Evolutionary conservation across 2,797 vertebrate species (phyloP), one percentile per base, ranked within the genome.

Genomic region (Spinibarbus caldwelli): DNA sequence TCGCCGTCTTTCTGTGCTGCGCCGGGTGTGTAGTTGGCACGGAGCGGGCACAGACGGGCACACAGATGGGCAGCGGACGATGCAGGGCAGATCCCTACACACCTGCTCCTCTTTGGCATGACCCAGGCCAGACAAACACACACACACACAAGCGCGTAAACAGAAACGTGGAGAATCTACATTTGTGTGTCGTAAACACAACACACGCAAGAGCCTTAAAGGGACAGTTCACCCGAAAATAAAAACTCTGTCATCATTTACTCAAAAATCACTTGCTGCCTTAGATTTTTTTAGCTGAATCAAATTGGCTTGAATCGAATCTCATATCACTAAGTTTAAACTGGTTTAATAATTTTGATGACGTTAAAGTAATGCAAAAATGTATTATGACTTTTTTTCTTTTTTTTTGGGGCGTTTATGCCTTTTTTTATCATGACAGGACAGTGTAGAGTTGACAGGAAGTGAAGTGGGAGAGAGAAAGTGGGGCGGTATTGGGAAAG

Each of bases 61-160:
- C 94, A 93, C 95, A 96, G 95, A 96, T 96, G 95, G 95, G 94
- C 94, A 94, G 91, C 92, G 94, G 94, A 94, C 95, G 93, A 94
- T 47, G 89, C 92, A 90, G 94, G 94, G 94, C 94, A 92, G 94
- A 93, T 88, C 94, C 93, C 91, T 90, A 90, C 94, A 95, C 95
- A 96, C 95, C 95, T 96, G 95, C 94, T 95, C 94, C 93, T 94
- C 89, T 91, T 92, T 95, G 94, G 94, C 94, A 95, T 93, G 41
- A 90, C 91, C 68, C 88, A 80, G 89, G 87, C 90, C 81, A 87
- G 82, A 85, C 85, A 87, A 26, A 49, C 47, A 49, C 47, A 79
- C 73, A 83, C 86, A 86, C 85, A 80, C 81, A 85, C 86, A 87
- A n/a, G n/a, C 43, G 75, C 47, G 78, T 57, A 72, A 75, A 86